phyloP scores from a whole-genome alignment of 2,113 vertebrate species.

The Setophaga coronata region DNA sequence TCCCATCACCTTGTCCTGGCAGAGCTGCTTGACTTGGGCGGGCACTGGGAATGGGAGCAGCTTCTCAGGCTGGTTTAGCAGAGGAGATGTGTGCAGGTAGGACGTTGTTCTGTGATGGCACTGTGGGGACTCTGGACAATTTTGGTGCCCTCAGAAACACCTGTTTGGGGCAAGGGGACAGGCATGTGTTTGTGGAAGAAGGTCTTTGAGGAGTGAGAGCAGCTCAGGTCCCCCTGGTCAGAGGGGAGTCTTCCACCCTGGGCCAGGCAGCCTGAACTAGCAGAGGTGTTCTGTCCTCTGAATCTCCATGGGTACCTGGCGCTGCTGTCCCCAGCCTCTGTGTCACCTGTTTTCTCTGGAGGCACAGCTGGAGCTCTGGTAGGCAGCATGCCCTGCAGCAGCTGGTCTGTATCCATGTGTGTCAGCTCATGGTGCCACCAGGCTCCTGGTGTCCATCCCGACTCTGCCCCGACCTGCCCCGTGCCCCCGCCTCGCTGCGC shows the following conservation, averaged over 20 bases:
- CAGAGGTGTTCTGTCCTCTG: neutral
- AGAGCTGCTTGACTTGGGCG: neutral
- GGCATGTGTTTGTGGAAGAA: neutral
- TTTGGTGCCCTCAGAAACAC: neutral
- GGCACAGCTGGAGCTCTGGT: neutral
- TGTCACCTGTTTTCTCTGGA: neutral
- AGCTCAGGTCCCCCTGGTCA: neutral
- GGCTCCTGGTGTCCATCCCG: neutral
- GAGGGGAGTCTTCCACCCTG: neutral
- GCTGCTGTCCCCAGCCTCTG: accelerated
- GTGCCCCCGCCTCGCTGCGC: accelerated
- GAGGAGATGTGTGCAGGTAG: accelerated
- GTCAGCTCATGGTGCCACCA: neutral
- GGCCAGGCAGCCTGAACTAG: neutral
- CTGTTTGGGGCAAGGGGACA: no score
- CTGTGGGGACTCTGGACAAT: accelerated
- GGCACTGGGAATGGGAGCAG: neutral
- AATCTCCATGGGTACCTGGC: accelerated
- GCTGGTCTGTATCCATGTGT: accelerated
- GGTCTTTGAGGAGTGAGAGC: neutral
- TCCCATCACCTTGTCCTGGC: neutral
- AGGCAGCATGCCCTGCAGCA: neutral
- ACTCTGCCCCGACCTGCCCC: neutral
- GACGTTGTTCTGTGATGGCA: neutral
- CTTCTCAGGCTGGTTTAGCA: neutral